phyloP scores from a whole-genome alignment of 23 tunicate species.

The Corella eumyota region DNA sequence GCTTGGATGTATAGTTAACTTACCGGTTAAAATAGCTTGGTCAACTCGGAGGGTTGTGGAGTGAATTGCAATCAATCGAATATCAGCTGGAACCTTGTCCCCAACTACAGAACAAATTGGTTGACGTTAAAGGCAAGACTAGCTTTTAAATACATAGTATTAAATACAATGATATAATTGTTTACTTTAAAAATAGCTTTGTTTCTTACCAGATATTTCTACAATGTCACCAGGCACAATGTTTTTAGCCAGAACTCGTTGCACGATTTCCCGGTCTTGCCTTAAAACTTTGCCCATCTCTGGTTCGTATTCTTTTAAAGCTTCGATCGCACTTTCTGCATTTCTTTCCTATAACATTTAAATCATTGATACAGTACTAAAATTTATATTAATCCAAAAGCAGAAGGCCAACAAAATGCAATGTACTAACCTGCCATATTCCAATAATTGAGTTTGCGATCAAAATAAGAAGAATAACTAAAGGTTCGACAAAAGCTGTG shows the following conservation, averaged over 20 bases:
- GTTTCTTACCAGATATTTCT: slow-evolving; percentile 76
- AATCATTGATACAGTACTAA: neutral
- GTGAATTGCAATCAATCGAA: slow-evolving; percentile 74
- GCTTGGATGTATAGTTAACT: neutral
- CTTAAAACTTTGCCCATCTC: slow-evolving; percentile 98
- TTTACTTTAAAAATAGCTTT: too few relatives aligned
- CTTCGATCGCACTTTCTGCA: slow-evolving; percentile 99
- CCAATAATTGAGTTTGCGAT: slow-evolving; percentile 98
- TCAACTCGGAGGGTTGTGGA: slow-evolving; percentile 99
- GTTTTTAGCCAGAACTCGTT: slow-evolving; percentile 75
- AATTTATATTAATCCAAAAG: too few relatives aligned
- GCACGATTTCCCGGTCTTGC: slow-evolving; percentile 64
- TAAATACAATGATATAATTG: too few relatives aligned
- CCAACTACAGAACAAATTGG: slow-evolving; percentile 55
- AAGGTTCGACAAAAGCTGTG: slow-evolving; percentile 98
- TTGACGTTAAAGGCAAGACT: too few relatives aligned
- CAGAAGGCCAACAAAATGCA: too few relatives aligned
- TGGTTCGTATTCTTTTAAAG: slow-evolving; percentile 99
- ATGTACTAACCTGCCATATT: slow-evolving; percentile 91
- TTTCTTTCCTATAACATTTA: slow-evolving; percentile 61
- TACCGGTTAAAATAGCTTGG: slow-evolving; percentile 91
- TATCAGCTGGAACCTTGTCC: slow-evolving; percentile 99
- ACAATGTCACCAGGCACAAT: slow-evolving; percentile 99
- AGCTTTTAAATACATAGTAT: too few relatives aligned
- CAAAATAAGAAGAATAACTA: slow-evolving; percentile 89